Percentiles rank a stretch among this genome's conserved stretches.
Conservation (phyloP, 2,888 invertebrate species). For the Cephus sareptanus region DNA sequence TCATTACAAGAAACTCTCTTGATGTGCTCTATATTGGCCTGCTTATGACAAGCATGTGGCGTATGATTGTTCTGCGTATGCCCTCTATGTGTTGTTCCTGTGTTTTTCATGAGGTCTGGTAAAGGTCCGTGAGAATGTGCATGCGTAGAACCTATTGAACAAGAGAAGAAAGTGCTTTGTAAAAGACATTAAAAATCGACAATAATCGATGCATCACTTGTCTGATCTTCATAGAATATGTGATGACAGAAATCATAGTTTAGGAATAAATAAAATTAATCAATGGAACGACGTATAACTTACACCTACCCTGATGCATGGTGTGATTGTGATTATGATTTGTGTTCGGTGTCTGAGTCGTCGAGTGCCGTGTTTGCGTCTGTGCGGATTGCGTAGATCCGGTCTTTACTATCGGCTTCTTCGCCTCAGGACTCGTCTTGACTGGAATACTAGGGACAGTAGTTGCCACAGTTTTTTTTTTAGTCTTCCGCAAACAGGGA, state of each 20-base stretch:
- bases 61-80: constrained; percentile 53
- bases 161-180: not conserved
- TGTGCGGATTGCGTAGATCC: constrained; percentile 43
- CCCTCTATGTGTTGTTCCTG: constrained; percentile 43
- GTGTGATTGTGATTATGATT: constrained; percentile 47
- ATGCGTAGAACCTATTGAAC: constrained; percentile 46
- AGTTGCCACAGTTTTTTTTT: constrained; percentile 22
- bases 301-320: constrained; percentile 50
- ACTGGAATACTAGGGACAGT: constrained; percentile 10
- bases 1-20: constrained; percentile 59
- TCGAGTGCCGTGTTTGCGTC: constrained; percentile 60
- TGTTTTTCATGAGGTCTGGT: constrained; percentile 46
- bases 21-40: constrained; percentile 59
- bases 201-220: not conserved
- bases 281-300: constrained; percentile 27
- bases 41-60: constrained; percentile 57
- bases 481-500: constrained; percentile 52
- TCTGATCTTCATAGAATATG: not conserved
- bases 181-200: not conserved
- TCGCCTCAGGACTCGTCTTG: constrained; percentile 18
- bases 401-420: constrained; percentile 35
- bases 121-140: constrained; percentile 50
- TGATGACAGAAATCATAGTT: not conserved
- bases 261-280: not conserved
- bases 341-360: constrained; percentile 57